Percentiles rank a stretch among this genome's conserved stretches.
Conservation (phyloP, 2,797 vertebrate genomes). For the Paguma larvata region DNA sequence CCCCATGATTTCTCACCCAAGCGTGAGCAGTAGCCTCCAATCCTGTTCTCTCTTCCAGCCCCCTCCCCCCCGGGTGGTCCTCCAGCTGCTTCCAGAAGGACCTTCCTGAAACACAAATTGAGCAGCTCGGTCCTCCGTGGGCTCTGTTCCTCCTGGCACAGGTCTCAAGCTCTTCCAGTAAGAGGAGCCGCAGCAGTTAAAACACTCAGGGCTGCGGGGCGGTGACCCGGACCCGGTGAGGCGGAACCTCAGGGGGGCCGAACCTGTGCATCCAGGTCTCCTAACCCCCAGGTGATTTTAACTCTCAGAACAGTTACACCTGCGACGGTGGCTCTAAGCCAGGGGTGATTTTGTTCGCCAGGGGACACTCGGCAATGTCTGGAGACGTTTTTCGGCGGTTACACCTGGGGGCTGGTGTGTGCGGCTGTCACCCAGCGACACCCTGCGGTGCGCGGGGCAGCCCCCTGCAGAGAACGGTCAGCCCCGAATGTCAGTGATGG, state of each 20-base stretch:
- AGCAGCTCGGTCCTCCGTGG: neutral
- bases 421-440: neutral
- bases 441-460: neutral
- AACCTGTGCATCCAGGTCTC: neutral
- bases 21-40: neutral
- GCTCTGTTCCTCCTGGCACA: neutral
- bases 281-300: neutral
- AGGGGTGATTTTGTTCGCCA: neutral
- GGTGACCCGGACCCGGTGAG: neutral
- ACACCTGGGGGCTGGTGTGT: neutral
- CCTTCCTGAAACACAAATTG: neutral
- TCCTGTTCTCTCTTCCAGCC: neutral
- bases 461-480: neutral
- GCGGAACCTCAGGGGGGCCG: neutral
- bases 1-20: neutral
- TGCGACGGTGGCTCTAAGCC: neutral
- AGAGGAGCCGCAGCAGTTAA: neutral
- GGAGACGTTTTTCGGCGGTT: neutral
- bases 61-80: neutral
- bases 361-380: neutral
- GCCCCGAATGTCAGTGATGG: neutral
- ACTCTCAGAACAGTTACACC: neutral
- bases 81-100: neutral
- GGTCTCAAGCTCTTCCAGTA: neutral
- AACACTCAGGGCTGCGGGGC: neutral